Percentiles rank a stretch among this genome's conserved stretches.
Conservation (phyloP, 2,113 vertebrate species). For the Cavia aperea region DNA sequence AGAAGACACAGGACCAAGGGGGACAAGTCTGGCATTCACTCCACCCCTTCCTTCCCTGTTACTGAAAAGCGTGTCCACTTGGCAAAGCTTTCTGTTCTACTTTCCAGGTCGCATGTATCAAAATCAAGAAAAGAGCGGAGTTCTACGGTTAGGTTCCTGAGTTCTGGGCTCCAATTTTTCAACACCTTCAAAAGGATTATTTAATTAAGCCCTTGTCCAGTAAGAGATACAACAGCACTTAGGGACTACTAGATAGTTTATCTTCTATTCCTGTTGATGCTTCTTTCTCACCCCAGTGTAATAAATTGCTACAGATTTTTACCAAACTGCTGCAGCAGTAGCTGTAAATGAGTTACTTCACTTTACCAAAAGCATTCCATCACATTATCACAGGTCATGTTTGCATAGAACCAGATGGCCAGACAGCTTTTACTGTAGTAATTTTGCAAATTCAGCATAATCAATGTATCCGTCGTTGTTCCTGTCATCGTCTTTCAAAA, state of each 20-base stretch:
- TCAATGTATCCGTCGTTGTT: conserved; percentile 98
- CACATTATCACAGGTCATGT: conserved; percentile 76
- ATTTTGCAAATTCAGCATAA: conserved; percentile 96
- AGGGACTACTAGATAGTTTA: not conserved
- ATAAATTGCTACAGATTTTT: conserved; percentile 42
- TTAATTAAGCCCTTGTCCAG: not conserved
- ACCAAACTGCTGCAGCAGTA: conserved; percentile 50
- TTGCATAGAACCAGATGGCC: conserved; percentile 49
- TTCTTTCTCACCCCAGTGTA: conserved; percentile 52
- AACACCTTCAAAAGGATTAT: not conserved
- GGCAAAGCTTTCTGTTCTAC: conserved; percentile 15
- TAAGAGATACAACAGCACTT: conserved; percentile 4
- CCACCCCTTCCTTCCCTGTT: not conserved
- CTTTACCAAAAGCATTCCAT: conserved; percentile 55
- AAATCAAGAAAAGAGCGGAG: conserved; percentile 41
- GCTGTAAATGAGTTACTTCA: conserved; percentile 41
- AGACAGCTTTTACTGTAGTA: conserved; percentile 80
- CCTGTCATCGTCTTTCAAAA: conserved; percentile 92
- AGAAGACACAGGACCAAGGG: not conserved
- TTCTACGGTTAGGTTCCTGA: conserved; percentile 47
- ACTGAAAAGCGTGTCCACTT: conserved; percentile 28
- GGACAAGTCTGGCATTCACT: not conserved
- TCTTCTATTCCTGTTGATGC: conserved; percentile 38
- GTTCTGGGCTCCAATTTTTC: not conserved
- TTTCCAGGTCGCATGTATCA: conserved; percentile 32